phyloP scores from a whole-genome alignment of 2,888 invertebrate species.

The Drosophila paucipuncta region DNA sequence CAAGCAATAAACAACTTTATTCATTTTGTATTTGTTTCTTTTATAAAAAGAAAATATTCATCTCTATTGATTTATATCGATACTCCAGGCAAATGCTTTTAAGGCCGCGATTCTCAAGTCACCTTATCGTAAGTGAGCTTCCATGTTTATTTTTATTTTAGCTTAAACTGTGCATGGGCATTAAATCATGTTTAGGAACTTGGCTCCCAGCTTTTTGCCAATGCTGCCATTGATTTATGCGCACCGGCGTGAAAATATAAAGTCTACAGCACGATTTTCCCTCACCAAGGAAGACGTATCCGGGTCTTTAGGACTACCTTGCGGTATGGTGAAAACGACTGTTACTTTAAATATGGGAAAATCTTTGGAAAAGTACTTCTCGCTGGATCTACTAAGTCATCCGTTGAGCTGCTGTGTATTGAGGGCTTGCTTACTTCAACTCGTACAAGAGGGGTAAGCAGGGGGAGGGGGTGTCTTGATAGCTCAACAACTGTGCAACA shows the following conservation, averaged over 20 bases:
- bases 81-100: slow-evolving; percentile 39
- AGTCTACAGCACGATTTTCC: slow-evolving; percentile 19
- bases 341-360: slow-evolving; percentile 68
- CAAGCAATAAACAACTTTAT: no score
- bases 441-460: background rate
- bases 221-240: slow-evolving; percentile 73
- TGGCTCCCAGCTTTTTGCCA: slow-evolving; percentile 57
- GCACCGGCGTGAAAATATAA: slow-evolving; percentile 52
- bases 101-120: slow-evolving; percentile 45
- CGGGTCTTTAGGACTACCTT: slow-evolving; percentile 19
- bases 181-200: slow-evolving; percentile 76
- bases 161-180: slow-evolving; percentile 48
- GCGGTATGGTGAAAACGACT: slow-evolving; percentile 35
- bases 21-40: background rate
- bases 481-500: slow-evolving; percentile 51
- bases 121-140: slow-evolving; percentile 45
- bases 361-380: slow-evolving; percentile 35
- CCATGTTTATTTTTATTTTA: slow-evolving; percentile 23
- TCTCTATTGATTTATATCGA: slow-evolving; percentile 29
- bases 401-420: slow-evolving; percentile 46
- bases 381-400: slow-evolving; percentile 36
- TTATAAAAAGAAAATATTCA: background rate
- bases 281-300: background rate
- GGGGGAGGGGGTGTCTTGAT: background rate
- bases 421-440: slow-evolving; percentile 33